Percentiles rank a stretch among this genome's conserved stretches.
phyloP scores from a whole-genome alignment of 2,113 vertebrate genomes.

The Bolborhynchus lineola region DNA sequence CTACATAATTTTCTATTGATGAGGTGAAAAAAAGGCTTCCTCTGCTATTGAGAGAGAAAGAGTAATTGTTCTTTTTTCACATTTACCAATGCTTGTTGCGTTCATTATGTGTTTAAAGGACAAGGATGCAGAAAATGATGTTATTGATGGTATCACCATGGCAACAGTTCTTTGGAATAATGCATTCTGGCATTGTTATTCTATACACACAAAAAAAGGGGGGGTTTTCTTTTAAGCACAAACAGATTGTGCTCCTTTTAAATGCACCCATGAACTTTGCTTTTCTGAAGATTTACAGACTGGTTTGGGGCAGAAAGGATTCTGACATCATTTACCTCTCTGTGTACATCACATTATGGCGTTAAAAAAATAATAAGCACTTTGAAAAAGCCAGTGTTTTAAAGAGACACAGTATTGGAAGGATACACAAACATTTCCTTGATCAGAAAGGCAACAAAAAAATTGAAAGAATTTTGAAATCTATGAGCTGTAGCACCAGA shows the following conservation, averaged over 20 bases:
- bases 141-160: constrained; percentile 76
- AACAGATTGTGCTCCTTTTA: constrained; percentile 68
- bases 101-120: constrained; percentile 71
- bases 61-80: constrained; percentile 66
- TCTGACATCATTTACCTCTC: constrained; percentile 7
- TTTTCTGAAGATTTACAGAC: constrained; percentile 46
- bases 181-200: constrained; percentile 76
- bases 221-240: constrained; percentile 64
- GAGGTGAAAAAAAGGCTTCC: constrained; percentile 68
- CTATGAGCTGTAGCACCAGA: neutral
- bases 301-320: constrained; percentile 43
- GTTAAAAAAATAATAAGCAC: neutral
- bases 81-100: constrained; percentile 60
- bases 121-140: constrained; percentile 70
- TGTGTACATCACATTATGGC: constrained; percentile 44
- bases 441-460: constrained; percentile 24
- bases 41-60: constrained; percentile 53
- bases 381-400: neutral
- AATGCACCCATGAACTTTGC: constrained; percentile 69
- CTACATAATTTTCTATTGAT: constrained; percentile 70
- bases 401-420: neutral
- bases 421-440: constrained; percentile 31
- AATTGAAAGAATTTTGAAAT: constrained; percentile 32
- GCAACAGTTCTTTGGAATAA: constrained; percentile 74
- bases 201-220: constrained; percentile 6